Conservation (phyloP, 1,140 invertebrate species). For the Drosophila littoralis region DNA sequence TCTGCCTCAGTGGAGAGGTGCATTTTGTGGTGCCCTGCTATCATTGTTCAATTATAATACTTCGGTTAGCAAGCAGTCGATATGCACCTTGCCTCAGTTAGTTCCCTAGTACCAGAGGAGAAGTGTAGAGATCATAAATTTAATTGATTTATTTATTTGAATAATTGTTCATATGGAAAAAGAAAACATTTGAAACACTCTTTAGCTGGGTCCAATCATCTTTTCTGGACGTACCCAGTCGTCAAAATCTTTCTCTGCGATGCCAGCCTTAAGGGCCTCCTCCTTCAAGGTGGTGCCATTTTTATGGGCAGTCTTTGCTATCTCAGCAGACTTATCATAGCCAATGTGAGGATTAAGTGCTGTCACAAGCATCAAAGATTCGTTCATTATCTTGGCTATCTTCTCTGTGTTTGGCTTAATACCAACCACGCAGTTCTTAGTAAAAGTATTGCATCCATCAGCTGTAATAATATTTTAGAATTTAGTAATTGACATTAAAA, state of each 20-base stretch:
- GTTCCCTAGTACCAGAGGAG: too few species aligned
- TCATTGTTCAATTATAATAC: too few species aligned
- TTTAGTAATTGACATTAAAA: neutral
- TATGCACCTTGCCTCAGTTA: too few species aligned
- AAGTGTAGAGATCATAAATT: too few species aligned
- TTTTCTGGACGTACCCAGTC: slow-evolving; percentile 96
- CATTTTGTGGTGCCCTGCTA: too few species aligned
- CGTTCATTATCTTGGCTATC: slow-evolving; percentile 93
- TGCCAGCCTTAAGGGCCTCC: slow-evolving; percentile 94
- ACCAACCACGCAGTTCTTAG: slow-evolving; percentile 95
- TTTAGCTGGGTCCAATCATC: slow-evolving; percentile 96
- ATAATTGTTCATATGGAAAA: neutral
- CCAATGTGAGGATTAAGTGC: slow-evolving; percentile 99
- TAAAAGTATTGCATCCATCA: slow-evolving; percentile 93
- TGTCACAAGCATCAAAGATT: slow-evolving; percentile 99
- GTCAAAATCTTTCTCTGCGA: slow-evolving; percentile 95
- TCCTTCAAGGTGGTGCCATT: slow-evolving; percentile 96
- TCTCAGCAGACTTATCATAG: slow-evolving; percentile 97
- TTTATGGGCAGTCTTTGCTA: slow-evolving; percentile 98
- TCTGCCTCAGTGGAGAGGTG: too few species aligned
- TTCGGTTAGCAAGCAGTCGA: too few species aligned
- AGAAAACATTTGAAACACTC: neutral
- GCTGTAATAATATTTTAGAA: slow-evolving; percentile 68
- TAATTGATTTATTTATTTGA: too few species aligned
- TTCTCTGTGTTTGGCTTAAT: slow-evolving; percentile 93